Conservation (phyloP, 2,113 vertebrate species). For the Megaceryle maxima region DNA sequence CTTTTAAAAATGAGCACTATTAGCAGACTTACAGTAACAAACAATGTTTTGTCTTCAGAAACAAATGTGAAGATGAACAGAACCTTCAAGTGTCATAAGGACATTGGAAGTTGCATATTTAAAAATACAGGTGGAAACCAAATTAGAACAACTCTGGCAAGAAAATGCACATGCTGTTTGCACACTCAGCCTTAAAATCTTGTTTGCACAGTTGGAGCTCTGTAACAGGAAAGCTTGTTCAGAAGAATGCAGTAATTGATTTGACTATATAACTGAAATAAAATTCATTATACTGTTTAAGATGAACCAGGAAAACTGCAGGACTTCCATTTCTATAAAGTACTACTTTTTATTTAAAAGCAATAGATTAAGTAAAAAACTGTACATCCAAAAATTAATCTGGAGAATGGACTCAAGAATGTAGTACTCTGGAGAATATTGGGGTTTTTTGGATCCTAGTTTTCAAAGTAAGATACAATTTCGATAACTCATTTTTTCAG, state of each 20-base stretch:
- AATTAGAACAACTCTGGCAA: neutral
- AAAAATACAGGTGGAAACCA: neutral
- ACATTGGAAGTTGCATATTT: neutral
- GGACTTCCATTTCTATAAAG: neutral
- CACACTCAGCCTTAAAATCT: neutral
- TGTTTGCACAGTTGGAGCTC: neutral
- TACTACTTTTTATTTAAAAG: neutral
- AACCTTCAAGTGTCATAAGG: neutral
- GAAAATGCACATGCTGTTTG: neutral
- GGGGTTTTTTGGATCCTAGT: accelerated
- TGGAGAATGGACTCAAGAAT: neutral
- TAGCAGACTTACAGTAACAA: neutral
- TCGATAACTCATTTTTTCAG: neutral
- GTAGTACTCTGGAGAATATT: neutral
- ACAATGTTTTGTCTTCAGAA: neutral
- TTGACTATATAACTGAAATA: neutral
- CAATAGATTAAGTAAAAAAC: neutral
- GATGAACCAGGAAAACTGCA: neutral
- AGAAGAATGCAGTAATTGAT: neutral
- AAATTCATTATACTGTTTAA: neutral
- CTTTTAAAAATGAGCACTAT: neutral
- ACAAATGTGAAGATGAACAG: neutral
- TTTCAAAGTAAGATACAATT: neutral
- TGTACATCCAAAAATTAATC: neutral
- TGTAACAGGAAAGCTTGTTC: neutral